Base-by-base conservation (phyloP, 2,113 vertebrate genomes). In the Nestor notabilis region DNA sequence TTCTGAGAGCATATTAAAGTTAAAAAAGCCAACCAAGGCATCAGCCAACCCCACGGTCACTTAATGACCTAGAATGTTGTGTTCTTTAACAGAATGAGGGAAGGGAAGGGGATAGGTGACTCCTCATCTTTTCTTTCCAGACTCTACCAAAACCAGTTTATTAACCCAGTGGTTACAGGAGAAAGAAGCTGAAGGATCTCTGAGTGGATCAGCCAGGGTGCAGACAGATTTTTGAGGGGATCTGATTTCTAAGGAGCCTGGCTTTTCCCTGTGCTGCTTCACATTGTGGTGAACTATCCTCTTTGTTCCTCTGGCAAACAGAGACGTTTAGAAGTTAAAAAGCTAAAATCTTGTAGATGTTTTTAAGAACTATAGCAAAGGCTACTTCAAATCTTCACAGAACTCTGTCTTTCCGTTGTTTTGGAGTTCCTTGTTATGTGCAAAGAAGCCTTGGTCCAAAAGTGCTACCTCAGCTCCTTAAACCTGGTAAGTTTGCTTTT, bases 301-400 rank as follows among this genome's bases (percentile, higher is more conserved):
- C 81, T 93, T 94, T 96, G 74, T 89, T 96, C 89, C 82, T 37
- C 78, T 87, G 93, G 83, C 84, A 96, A 77, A 72, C 66, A 72
- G 84, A 35, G 5, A n/a, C 72, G 52, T 87, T 71, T 61, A 64
- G 63, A 52, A 84, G 80, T 79, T 96, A 96, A 97, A 78, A 64
- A 95, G 95, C 87, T 91, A 53, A 70, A 89, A 71, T 50, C 43
- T 43, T 71, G 43, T 66, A 47, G 77, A 27, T 78, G 83, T 87
- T 90, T 92, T 84, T 41, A 74, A 77, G 60, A 92, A 7, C 64
- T 24, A 56, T 6, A 60, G 80, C 68, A 89, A 89, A 84, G 44
- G 86, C 93, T 63, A 0, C 75, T 77, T 55, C 56, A 78, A 76
- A 39, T 68, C 43, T 44, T 58, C 53, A 20, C 72, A 35, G 52